These are phyloP conservation scores for Zaprionus kolodkinae DNA, from an alignment of 1,140 invertebrate species.

Conservation along the genomic window DNA sequence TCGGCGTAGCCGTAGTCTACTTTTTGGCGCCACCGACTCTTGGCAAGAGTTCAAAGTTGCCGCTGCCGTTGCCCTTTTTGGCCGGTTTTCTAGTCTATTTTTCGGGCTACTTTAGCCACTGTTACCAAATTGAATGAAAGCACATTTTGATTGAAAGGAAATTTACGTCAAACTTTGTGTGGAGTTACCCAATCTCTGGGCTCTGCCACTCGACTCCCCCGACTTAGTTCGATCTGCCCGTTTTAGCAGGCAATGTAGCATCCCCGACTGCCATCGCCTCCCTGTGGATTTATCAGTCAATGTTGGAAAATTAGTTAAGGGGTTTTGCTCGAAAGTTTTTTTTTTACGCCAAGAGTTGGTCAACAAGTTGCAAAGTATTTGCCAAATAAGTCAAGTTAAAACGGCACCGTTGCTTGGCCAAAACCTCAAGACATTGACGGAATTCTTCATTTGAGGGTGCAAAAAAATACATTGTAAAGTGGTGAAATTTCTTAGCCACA, in stretches of 20 bases:
- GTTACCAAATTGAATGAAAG: conserved; percentile 76
- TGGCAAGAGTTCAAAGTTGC: conserved; percentile 74
- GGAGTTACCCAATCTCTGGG: conserved; percentile 44
- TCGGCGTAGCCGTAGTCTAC: conserved; percentile 30
- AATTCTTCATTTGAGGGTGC: neutral
- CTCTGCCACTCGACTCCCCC: conserved; percentile 6
- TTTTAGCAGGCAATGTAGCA: conserved; percentile 68
- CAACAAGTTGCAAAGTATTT: conserved; percentile 68
- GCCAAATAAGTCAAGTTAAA: conserved; percentile 44
- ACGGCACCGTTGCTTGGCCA: neutral
- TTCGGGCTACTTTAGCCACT: conserved; percentile 51
- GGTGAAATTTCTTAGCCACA: conserved; percentile 1
- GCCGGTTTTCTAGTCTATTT: conserved; percentile 33
- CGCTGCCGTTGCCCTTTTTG: conserved; percentile 28
- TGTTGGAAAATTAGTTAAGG: conserved; percentile 76
- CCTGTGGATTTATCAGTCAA: conserved; percentile 68
- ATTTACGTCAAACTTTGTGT: conserved; percentile 67
- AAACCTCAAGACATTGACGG: conserved; percentile 20
- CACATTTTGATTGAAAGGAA: conserved; percentile 81
- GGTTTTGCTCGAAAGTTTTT: conserved; percentile 50
- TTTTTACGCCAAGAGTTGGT: conserved; percentile 60
- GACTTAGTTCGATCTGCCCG: conserved; percentile 30
- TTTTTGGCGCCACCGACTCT: conserved; percentile 60
- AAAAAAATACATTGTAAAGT: conserved; percentile 1
- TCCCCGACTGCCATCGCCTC: conserved; percentile 13